These are phyloP conservation scores for Crotophaga sulcirostris DNA, from an alignment of 2,113 vertebrate species.

Conservation along the genomic window DNA sequence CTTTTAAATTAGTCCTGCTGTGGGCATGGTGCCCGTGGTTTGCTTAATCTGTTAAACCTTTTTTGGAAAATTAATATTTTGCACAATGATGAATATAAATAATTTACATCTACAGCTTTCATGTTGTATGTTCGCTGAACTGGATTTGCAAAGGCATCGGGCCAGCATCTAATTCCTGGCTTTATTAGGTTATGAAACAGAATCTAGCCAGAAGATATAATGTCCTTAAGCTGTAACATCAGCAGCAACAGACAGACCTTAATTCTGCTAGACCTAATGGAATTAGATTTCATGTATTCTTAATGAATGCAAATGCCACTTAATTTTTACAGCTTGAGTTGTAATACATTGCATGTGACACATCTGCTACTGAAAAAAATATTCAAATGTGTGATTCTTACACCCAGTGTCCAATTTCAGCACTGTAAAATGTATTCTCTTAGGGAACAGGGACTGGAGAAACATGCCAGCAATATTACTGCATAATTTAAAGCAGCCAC, in stretches of 20 bases:
- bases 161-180: slow-evolving; percentile 31
- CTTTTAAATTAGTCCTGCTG: slow-evolving; percentile 24
- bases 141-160: slow-evolving; percentile 19
- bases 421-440: background rate
- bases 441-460: background rate
- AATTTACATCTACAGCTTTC: slow-evolving; percentile 26
- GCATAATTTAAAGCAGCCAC: slow-evolving; percentile 48
- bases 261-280: slow-evolving; percentile 29
- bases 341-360: slow-evolving; percentile 49
- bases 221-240: slow-evolving; percentile 27
- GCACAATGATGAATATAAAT: slow-evolving; percentile 49
- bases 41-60: slow-evolving; percentile 38
- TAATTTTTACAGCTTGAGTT: slow-evolving; percentile 61
- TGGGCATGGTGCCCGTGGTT: background rate
- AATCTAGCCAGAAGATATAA: slow-evolving; percentile 43
- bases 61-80: slow-evolving; percentile 27
- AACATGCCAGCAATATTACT: slow-evolving; percentile 15
- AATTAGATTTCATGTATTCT: slow-evolving; percentile 50
- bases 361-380: slow-evolving; percentile 15
- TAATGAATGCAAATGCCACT: slow-evolving; percentile 62
- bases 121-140: background rate
- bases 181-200: slow-evolving; percentile 58
- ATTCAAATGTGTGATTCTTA: slow-evolving; percentile 20
- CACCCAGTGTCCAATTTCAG: slow-evolving; percentile 20
- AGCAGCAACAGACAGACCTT: slow-evolving; percentile 5